Evolutionary conservation across 2,797 vertebrate genomes (phyloP).

Genomic region (Lagodon rhomboides): DNA sequence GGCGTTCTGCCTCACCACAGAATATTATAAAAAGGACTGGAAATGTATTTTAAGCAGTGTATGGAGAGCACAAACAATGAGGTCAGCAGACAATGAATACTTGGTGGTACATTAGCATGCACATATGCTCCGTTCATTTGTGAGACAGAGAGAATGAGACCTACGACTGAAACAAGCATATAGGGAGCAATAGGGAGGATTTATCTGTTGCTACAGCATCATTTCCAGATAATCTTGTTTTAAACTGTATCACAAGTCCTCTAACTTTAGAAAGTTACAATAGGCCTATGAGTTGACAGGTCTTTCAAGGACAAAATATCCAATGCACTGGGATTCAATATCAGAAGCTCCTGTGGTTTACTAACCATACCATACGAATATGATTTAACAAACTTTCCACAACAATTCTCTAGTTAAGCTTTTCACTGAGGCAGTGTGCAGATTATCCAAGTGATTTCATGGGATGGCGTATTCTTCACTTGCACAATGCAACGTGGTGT

Average conservation of each 20-base stretch:
- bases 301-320: neutral
- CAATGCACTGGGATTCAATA: neutral
- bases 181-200: neutral
- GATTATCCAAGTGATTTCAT: too few relatives aligned
- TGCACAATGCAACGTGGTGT: too few relatives aligned
- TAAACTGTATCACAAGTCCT: neutral
- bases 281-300: too few relatives aligned
- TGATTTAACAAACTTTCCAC: neutral
- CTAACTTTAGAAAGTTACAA: neutral
- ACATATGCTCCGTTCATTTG: conserved; percentile 12
- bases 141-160: neutral
- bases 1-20: conserved; percentile 57
- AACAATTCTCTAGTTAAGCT: neutral
- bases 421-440: neutral
- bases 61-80: conserved; percentile 49
- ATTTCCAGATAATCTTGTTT: too few relatives aligned
- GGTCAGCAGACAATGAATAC: conserved; percentile 28
- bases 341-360: neutral
- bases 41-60: conserved; percentile 50
- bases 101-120: conserved; percentile 13
- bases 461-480: too few relatives aligned
- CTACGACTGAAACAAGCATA: neutral
- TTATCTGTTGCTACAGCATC: neutral
- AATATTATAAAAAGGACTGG: conserved; percentile 53
- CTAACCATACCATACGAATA: neutral